Evolutionary conservation across 2,113 vertebrate genomes (phyloP).

Genomic region (Rhinopomastus cyanomelas): DNA sequence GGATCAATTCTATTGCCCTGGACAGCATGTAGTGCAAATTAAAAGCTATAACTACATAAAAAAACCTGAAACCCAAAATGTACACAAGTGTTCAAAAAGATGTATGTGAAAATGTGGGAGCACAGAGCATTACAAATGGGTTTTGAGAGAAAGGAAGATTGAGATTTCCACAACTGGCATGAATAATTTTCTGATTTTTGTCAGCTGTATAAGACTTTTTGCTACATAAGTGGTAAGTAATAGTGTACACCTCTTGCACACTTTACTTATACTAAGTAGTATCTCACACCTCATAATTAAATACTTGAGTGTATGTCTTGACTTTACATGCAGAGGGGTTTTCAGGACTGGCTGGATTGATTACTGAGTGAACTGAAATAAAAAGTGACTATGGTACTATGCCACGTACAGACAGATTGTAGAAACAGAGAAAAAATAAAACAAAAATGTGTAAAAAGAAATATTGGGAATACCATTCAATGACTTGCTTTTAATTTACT

Average conservation of each 20-base stretch:
- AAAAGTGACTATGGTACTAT: not conserved
- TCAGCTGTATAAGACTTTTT: not conserved
- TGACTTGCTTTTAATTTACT: not conserved
- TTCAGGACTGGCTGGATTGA: not conserved
- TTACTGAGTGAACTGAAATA: not conserved
- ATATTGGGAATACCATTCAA: not conserved
- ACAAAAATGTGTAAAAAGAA: not conserved
- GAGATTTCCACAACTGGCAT: not conserved
- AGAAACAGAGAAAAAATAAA: not conserved
- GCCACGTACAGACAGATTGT: not conserved
- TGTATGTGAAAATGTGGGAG: not conserved
- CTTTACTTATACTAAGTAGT: not conserved
- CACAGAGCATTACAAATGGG: not conserved
- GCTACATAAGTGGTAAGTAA: not conserved
- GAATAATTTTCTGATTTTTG: not conserved
- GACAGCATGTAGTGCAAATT: not conserved
- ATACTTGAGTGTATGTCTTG: not conserved
- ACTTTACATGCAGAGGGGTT: not conserved
- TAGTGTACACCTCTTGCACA: not conserved
- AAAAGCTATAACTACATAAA: slow-evolving; percentile 8
- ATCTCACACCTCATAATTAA: not conserved
- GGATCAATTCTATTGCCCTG: not conserved
- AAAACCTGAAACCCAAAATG: not conserved
- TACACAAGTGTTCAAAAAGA: not conserved
- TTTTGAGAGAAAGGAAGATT: not conserved